Conservation (phyloP, 2,888 invertebrate genomes). For the Escarpia spicata region DNA sequence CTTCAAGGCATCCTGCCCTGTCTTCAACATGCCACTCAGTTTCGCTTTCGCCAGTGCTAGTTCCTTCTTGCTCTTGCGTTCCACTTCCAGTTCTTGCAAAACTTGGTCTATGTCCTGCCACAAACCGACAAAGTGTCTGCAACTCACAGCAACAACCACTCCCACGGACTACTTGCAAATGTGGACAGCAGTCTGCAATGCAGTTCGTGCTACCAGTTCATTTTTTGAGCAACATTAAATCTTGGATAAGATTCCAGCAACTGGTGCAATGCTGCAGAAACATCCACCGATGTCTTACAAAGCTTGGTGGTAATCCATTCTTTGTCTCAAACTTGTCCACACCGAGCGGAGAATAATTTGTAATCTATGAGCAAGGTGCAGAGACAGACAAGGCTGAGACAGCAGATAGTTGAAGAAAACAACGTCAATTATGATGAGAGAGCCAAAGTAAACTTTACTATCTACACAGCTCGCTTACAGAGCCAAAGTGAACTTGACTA, state of each 20-base stretch:
- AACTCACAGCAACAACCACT: background rate
- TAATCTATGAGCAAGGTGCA: background rate
- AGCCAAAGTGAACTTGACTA: background rate
- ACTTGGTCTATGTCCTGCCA: background rate
- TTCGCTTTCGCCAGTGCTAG: conserved; percentile 21
- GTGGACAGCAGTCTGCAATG: background rate
- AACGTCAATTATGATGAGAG: background rate
- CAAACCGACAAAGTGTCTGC: background rate
- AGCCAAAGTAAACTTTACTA: background rate
- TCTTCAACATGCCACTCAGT: conserved; percentile 63
- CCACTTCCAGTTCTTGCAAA: background rate
- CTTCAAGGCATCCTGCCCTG: conserved; percentile 63
- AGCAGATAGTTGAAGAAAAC: conserved; percentile 6
- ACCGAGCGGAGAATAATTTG: background rate
- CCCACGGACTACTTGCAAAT: background rate
- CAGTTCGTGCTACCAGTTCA: background rate
- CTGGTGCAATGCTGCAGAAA: background rate
- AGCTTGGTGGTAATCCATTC: background rate
- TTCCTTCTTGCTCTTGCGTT: conserved; percentile 4
- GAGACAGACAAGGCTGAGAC: conserved; percentile 5
- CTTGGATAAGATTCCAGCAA: background rate
- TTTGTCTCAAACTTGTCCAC: background rate
- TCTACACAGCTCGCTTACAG: background rate
- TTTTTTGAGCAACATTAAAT: background rate
- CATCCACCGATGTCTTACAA: background rate